Conservation (phyloP, 2,797 vertebrate genomes). For the Tenualosa ilisha region DNA sequence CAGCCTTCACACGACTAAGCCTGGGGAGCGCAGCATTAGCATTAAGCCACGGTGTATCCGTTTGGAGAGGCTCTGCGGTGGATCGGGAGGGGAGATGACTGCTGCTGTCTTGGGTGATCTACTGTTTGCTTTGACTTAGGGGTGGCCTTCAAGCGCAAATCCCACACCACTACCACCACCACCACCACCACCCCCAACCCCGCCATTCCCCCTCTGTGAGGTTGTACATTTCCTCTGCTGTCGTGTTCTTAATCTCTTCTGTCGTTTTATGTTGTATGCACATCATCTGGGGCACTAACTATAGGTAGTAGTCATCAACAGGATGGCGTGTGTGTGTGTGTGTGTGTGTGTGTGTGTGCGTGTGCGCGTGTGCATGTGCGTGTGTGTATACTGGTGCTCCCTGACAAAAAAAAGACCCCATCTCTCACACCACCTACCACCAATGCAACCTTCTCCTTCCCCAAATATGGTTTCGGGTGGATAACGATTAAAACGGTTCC, state of each 20-base stretch:
- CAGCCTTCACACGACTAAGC: not conserved
- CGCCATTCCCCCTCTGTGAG: too few relatives aligned
- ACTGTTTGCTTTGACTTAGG: slow-evolving; percentile 4
- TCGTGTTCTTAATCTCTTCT: not conserved
- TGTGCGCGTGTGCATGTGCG: not conserved
- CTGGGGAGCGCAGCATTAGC: not conserved
- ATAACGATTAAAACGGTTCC: too few relatives aligned
- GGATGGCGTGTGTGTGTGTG: not conserved
- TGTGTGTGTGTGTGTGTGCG: not conserved
- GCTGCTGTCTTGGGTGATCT: not conserved
- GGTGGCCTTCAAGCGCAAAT: not conserved
- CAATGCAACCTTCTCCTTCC: too few relatives aligned
- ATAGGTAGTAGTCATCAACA: not conserved
- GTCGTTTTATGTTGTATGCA: not conserved
- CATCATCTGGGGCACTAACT: not conserved
- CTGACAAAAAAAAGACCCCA: not conserved
- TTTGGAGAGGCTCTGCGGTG: not conserved
- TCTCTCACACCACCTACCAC: not conserved
- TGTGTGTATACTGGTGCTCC: not conserved
- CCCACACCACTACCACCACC: not conserved
- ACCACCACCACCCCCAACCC: not conserved
- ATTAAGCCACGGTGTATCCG: not conserved
- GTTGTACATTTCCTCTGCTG: not conserved
- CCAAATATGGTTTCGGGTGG: too few relatives aligned
- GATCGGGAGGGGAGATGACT: not conserved